These are phyloP conservation scores for Phocoena sinus DNA, from an alignment of 2,113 vertebrate species.

Conservation along the genomic window DNA sequence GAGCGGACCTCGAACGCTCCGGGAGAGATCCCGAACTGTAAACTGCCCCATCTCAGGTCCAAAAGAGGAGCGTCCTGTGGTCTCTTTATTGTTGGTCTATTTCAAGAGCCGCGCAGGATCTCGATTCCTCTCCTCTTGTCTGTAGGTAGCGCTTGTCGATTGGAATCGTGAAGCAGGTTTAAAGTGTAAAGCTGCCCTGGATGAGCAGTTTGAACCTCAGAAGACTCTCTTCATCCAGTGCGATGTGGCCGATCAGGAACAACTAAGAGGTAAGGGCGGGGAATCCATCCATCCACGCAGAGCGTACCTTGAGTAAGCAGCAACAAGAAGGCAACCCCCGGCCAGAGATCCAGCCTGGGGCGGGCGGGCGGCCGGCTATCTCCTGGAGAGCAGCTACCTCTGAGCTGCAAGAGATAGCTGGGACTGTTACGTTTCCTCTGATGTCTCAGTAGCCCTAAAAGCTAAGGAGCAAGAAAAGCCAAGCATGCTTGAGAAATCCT, in stretches of 20 bases:
- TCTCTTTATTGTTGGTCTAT: neutral
- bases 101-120: fast-evolving
- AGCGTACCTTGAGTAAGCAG: neutral
- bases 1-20: neutral
- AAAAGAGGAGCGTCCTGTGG: neutral
- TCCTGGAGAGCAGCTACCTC: neutral
- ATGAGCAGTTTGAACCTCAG: conserved; percentile 87
- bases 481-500: conserved; percentile 32
- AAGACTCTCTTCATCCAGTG: conserved; percentile 89
- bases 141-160: conserved; percentile 89
- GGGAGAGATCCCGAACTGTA: neutral
- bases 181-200: conserved; percentile 85
- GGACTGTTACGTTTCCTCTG: neutral
- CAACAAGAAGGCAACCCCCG: neutral
- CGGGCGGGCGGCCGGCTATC: neutral
- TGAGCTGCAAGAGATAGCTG: neutral
- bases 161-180: conserved; percentile 85
- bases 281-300: neutral
- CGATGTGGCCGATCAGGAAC: conserved; percentile 88
- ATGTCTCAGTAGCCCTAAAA: neutral
- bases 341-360: neutral
- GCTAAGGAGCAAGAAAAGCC: neutral
- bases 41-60: neutral
- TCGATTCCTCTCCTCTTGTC: neutral
- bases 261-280: conserved; percentile 87